These are phyloP conservation scores for Philhelius pedissequus DNA, from an alignment of 2,888 invertebrate species.

Conservation along the genomic window DNA sequence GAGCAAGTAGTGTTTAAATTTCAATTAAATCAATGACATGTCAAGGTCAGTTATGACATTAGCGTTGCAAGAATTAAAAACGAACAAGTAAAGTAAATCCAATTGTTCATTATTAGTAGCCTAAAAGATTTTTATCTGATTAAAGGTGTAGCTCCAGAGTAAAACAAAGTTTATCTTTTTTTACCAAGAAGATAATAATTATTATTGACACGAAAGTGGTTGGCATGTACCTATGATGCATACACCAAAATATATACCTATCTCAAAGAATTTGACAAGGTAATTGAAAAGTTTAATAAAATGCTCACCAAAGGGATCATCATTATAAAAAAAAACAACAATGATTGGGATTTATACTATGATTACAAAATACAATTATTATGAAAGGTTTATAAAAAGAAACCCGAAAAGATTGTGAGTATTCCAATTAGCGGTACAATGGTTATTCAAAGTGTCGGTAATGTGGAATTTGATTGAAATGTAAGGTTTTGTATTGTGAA, in stretches of 20 bases:
- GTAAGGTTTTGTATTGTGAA: not conserved
- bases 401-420: slow-evolving; percentile 21
- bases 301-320: slow-evolving; percentile 31
- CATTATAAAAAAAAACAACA: not conserved
- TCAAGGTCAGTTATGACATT: slow-evolving; percentile 23
- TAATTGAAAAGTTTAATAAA: slow-evolving; percentile 10
- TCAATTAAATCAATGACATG: not conserved
- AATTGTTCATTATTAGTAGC: slow-evolving; percentile 34
- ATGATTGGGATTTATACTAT: slow-evolving; percentile 23
- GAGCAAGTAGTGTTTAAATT: slow-evolving; percentile 22
- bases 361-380: slow-evolving; percentile 34
- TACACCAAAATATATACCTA: not conserved
- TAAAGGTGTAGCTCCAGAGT: slow-evolving; percentile 5
- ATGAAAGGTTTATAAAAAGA: slow-evolving; percentile 3
- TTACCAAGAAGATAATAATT: slow-evolving; percentile 12
- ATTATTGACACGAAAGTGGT: slow-evolving; percentile 8
- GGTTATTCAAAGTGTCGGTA: not conserved
- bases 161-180: slow-evolving; percentile 19
- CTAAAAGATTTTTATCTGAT: slow-evolving; percentile 50
- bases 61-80: not conserved
- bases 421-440: slow-evolving; percentile 44
- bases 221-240: not conserved
- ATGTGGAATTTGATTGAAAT: not conserved
- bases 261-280: slow-evolving; percentile 41
- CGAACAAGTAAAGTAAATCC: not conserved